Percentiles rank a stretch among this genome's conserved stretches.
Conservation (phyloP, 2,888 invertebrate genomes). For the Orchesellides sinensis region DNA sequence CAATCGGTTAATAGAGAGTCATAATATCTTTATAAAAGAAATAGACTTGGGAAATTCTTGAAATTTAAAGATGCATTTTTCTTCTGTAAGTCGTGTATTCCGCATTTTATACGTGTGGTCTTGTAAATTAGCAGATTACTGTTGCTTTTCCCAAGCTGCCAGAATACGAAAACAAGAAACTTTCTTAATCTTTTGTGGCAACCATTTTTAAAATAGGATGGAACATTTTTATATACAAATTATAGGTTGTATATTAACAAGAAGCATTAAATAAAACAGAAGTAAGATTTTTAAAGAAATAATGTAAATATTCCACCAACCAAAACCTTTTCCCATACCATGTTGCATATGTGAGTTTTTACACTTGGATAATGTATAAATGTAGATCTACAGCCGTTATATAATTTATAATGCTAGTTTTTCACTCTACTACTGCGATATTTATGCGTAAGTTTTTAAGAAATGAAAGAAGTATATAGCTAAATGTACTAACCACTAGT, state of each 20-base stretch:
- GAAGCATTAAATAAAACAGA: conserved; percentile 7
- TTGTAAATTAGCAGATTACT: conserved; percentile 66
- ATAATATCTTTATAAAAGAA: conserved; percentile 42
- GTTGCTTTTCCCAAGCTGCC: conserved; percentile 54
- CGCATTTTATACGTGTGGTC: conserved; percentile 29
- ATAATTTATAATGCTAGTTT: too few relatives aligned
- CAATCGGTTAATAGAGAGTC: conserved; percentile 28
- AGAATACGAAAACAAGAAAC: conserved; percentile 46
- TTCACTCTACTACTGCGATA: too few relatives aligned
- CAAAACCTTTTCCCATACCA: too few relatives aligned
- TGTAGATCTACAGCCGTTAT: not conserved
- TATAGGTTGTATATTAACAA: not conserved
- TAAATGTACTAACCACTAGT: conserved; percentile 15
- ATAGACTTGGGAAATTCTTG: not conserved
- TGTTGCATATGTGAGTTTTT: not conserved
- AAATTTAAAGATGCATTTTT: not conserved
- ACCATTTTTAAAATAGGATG: conserved; percentile 36
- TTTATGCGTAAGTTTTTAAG: conserved; percentile 28
- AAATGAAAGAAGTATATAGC: conserved; percentile 31
- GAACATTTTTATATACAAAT: too few relatives aligned
- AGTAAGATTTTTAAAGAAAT: not conserved
- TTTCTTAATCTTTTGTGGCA: conserved; percentile 64
- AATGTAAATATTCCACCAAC: not conserved
- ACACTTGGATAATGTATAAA: not conserved
- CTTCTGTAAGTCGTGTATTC: not conserved